Conservation (phyloP, 1,140 invertebrate species). For the Psix sp. region DNA sequence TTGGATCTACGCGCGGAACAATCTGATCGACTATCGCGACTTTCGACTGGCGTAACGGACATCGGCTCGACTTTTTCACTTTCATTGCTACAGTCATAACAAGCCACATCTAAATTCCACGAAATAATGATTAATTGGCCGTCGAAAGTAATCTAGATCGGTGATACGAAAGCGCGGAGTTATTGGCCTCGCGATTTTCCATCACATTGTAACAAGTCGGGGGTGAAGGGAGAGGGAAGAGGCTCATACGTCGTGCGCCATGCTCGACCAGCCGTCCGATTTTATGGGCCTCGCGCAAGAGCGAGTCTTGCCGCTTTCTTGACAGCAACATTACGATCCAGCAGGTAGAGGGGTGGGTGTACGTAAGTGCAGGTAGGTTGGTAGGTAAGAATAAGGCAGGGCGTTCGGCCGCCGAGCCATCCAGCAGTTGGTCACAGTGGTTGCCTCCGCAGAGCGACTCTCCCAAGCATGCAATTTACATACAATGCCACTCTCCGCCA, state of each 20-base stretch:
- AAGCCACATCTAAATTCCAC: slow-evolving; percentile 15
- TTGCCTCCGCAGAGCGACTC: slow-evolving; percentile 64
- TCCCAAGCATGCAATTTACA: slow-evolving; percentile 71
- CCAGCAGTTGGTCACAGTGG: slow-evolving; percentile 71
- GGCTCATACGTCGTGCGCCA: slow-evolving; percentile 49
- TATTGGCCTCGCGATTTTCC: slow-evolving; percentile 12
- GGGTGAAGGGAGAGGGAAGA: neutral
- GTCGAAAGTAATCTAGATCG: slow-evolving; percentile 26
- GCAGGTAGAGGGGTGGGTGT: slow-evolving; percentile 55
- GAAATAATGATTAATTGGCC: slow-evolving; percentile 35
- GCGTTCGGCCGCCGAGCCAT: slow-evolving; percentile 47
- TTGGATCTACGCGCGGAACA: neutral
- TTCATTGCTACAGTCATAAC: slow-evolving; percentile 18
- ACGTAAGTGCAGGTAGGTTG: slow-evolving; percentile 51
- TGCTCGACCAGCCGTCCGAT: slow-evolving; percentile 66
- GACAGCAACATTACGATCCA: slow-evolving; percentile 71
- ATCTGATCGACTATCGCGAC: neutral
- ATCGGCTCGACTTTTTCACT: slow-evolving; percentile 9
- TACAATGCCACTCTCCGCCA: slow-evolving; percentile 67
- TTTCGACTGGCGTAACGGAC: slow-evolving; percentile 8
- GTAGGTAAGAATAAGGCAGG: slow-evolving; percentile 50
- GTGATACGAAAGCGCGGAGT: slow-evolving; percentile 10
- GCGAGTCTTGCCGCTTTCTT: slow-evolving; percentile 70
- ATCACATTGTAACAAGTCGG: slow-evolving; percentile 34
- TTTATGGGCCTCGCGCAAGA: slow-evolving; percentile 68